These are phyloP conservation scores for Drosophila kuntzei DNA, from an alignment of 2,888 invertebrate genomes.

Conservation along the genomic window DNA sequence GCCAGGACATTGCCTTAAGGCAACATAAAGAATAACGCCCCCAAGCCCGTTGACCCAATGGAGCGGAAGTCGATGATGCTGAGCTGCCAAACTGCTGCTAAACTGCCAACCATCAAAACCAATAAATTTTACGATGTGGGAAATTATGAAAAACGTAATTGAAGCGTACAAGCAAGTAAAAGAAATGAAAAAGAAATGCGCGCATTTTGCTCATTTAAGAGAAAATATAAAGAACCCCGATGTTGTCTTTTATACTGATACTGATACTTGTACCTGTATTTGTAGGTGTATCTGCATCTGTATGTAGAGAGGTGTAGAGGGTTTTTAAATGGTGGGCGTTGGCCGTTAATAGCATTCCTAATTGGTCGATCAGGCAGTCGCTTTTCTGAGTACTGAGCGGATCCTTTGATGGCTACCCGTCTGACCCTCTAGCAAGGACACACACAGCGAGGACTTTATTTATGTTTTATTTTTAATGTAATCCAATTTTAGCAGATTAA, in stretches of 20 bases:
- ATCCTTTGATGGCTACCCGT: constrained; percentile 53
- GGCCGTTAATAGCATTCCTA: constrained; percentile 67
- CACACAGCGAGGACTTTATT: constrained; percentile 29
- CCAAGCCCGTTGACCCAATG: constrained; percentile 48
- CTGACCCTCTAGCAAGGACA: constrained; percentile 30
- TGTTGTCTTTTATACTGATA: constrained; percentile 11
- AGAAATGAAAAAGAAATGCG: constrained; percentile 18
- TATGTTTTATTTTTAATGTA: not conserved
- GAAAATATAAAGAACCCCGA: constrained; percentile 6
- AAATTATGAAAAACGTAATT: constrained; percentile 78
- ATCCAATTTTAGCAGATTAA: constrained; percentile 10
- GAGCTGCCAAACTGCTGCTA: constrained; percentile 37
- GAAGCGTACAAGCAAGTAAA: constrained; percentile 48
- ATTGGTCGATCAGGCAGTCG: constrained; percentile 57
- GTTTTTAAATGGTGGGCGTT: constrained; percentile 52
- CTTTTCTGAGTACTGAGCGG: constrained; percentile 50
- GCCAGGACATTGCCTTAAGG: constrained; percentile 48
- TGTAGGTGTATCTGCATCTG: constrained; percentile 6
- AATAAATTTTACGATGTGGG: constrained; percentile 75
- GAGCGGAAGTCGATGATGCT: constrained; percentile 68
- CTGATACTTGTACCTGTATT: constrained; percentile 40
- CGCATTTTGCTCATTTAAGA: constrained; percentile 42
- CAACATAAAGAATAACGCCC: constrained; percentile 31
- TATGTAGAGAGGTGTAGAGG: constrained; percentile 6
- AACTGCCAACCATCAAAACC: constrained; percentile 58